Base-by-base conservation (phyloP, 1,140 invertebrate genomes). In the Anoplophora glabripennis region DNA sequence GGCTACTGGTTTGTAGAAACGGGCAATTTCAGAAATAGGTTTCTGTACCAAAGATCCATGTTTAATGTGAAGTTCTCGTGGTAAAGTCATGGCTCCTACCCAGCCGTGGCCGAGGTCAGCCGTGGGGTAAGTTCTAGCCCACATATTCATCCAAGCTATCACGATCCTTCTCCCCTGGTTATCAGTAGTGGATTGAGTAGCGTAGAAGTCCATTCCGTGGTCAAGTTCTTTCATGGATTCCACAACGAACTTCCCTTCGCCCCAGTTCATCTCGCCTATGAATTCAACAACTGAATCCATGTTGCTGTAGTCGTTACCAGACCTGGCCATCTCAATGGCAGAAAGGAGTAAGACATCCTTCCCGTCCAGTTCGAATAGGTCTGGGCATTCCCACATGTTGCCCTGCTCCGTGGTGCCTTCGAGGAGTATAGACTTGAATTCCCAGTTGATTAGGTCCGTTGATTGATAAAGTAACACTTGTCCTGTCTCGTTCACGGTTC, bases 181-280 rank as follows among this genome's bases (percentile, higher is more conserved):
- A 53, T 76, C 73, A 15, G 71, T 34, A 37, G 73, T 64, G 28
- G 70, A 73, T 60, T 79, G 77, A 3, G 76, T 75, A 12, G 77
- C 77, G 56, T 79, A 79, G 54, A 76, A 73, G 54, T 78, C 76
- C 56, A 77, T 75, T 2, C 77, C 77, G 36, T 72, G 66, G 63
- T 79, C 76, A 4, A 79, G 60, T 59, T 78, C 77, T 21, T 40
- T 53, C 12, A 53, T 53, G 9, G 15, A 35, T 42, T 59, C 57
- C 9, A 59, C 40, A 17, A 48, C 59, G 46, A 76, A 78, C 9
- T 61, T 73, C n/a, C n/a, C 10, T 28, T 28, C 21, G 15, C 41
- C 53, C 14, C 46, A 47, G 1, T 4, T 4, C 53, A 47, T 52
- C 14, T 11, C 42, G 9, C 59, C 59, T 14, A 61, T 53, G 35